Percentiles rank a stretch among this genome's conserved stretches.
phyloP scores from a whole-genome alignment of 2,113 vertebrate genomes.

The Melanocharis versteri region DNA sequence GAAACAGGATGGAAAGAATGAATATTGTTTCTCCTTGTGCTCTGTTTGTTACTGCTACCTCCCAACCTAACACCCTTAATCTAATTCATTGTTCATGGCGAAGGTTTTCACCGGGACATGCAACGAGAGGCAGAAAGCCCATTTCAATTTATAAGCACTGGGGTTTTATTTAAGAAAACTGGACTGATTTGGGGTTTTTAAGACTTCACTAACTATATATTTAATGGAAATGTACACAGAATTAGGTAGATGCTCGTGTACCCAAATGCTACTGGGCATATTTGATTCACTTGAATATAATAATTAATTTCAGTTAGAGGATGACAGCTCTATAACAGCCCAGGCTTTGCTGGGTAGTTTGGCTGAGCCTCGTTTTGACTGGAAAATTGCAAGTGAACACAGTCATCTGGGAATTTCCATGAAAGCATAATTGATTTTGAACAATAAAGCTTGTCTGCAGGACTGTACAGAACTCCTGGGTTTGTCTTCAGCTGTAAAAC shows the following conservation, averaged over 20 bases:
- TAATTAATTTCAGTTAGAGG: neutral
- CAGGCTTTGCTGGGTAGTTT: neutral
- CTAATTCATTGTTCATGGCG: neutral
- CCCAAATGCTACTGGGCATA: neutral
- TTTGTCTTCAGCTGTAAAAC: neutral
- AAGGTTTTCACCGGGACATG: neutral
- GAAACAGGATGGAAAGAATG: neutral
- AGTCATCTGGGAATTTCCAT: conserved; percentile 32
- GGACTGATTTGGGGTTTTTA: neutral
- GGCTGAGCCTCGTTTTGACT: neutral
- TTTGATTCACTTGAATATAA: neutral
- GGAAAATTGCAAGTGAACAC: conserved; percentile 27
- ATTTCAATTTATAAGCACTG: neutral
- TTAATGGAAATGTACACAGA: neutral
- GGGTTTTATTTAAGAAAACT: neutral
- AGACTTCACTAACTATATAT: neutral
- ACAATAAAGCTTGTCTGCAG: conserved; percentile 23
- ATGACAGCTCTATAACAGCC: neutral
- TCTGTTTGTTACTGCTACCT: neutral
- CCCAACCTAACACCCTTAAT: neutral
- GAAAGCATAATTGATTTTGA: conserved; percentile 55
- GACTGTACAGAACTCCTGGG: neutral
- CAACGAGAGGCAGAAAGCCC: neutral
- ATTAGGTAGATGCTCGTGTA: neutral
- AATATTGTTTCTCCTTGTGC: neutral